Conservation (phyloP, 2,113 vertebrate species). For the Xiphias gladius region DNA sequence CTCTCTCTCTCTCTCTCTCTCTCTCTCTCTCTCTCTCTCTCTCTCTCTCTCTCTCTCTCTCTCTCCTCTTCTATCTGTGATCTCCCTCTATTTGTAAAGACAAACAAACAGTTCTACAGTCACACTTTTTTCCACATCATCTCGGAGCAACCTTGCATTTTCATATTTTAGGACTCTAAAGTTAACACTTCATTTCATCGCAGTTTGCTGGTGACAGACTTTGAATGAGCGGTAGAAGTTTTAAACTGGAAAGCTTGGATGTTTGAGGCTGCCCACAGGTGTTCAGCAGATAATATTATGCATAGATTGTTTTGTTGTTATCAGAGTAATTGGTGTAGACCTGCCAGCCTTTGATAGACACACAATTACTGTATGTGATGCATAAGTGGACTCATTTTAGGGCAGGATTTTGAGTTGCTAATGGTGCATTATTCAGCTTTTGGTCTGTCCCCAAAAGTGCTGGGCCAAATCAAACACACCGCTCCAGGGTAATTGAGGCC, state of each 20-base stretch:
- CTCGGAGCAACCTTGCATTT: conserved; percentile 20
- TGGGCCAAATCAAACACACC: conserved; percentile 84
- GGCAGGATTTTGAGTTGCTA: conserved; percentile 84
- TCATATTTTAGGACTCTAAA: conserved; percentile 11
- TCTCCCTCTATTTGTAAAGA: conserved; percentile 43
- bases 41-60: background rate
- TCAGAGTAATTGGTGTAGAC: conserved; percentile 84
- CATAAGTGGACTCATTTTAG: conserved; percentile 84
- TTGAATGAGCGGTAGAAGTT: conserved; percentile 52
- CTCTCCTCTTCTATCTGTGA: conserved; percentile 11
- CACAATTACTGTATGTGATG: conserved; percentile 85
- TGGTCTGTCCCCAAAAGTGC: conserved; percentile 84
- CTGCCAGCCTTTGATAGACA: conserved; percentile 83
- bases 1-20: conserved; percentile 14
- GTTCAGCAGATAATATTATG: conserved; percentile 78
- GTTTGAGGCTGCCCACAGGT: conserved; percentile 75
- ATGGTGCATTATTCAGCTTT: conserved; percentile 86
- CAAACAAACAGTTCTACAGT: conserved; percentile 42
- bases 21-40: conserved; percentile 31
- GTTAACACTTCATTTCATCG: background rate
- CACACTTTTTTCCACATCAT: conserved; percentile 34
- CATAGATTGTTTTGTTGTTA: conserved; percentile 83
- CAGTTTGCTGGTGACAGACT: conserved; percentile 15
- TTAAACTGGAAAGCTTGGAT: conserved; percentile 34
- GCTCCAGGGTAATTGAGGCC: conserved; percentile 85